phyloP scores from a whole-genome alignment of 2,888 invertebrate species.

The Diabrotica balteata region DNA sequence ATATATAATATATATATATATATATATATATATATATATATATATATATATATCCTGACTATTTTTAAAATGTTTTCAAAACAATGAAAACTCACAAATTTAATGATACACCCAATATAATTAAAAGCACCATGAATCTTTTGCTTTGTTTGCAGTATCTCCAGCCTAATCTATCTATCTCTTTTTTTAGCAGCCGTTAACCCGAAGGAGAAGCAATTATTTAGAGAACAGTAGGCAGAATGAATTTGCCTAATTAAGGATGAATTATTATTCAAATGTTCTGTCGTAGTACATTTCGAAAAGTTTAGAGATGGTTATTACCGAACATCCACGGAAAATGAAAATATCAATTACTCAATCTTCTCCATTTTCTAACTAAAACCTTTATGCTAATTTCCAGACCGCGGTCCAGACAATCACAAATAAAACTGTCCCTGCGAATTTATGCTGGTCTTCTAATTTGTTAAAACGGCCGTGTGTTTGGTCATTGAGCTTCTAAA shows the following conservation, averaged over 20 bases:
- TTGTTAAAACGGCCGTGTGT: slow-evolving; percentile 4
- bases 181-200: slow-evolving; percentile 5
- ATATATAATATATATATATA: no score
- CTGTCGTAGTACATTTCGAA: slow-evolving; percentile 19
- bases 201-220: slow-evolving; percentile 16
- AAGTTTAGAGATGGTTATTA: slow-evolving; percentile 26
- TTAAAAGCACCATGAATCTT: no score
- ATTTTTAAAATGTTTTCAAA: no score
- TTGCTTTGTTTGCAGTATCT: no score
- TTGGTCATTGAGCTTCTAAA: no score
- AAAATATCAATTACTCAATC: slow-evolving; percentile 35
- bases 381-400: slow-evolving; percentile 29
- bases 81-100: no score
- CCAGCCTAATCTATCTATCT: background rate
- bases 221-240: slow-evolving; percentile 20
- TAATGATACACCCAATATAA: no score
- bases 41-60: no score
- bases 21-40: no score
- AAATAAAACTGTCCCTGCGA: slow-evolving; percentile 25
- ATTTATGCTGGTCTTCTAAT: slow-evolving; percentile 13
- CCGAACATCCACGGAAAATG: slow-evolving; percentile 27
- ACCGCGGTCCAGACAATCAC: slow-evolving; percentile 25
- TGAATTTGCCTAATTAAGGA: slow-evolving; percentile 31
- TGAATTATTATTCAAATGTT: slow-evolving; percentile 34
- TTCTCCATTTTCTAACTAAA: slow-evolving; percentile 14